Percentiles rank a stretch among this genome's conserved stretches.
Conservation (phyloP, 2,113 vertebrate genomes). For the Fukomys damarensis region DNA sequence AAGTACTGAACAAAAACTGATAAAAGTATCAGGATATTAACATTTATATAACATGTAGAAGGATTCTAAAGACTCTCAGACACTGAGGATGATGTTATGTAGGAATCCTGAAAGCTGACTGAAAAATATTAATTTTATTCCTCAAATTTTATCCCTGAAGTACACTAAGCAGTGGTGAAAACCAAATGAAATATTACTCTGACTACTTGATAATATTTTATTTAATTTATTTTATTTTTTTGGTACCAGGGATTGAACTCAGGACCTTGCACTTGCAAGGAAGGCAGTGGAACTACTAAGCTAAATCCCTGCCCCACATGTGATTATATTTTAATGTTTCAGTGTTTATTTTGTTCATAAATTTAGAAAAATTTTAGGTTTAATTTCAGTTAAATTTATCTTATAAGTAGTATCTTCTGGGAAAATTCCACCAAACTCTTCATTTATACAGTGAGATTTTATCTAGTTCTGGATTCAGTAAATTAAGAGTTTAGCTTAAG, state of each 20-base stretch:
- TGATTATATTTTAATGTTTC: slow-evolving; percentile 52
- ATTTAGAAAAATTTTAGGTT: slow-evolving; percentile 18
- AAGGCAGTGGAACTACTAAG: no score
- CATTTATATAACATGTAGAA: neutral
- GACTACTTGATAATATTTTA: slow-evolving; percentile 52
- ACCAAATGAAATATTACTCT: slow-evolving; percentile 21
- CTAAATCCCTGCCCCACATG: no score
- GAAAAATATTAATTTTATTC: slow-evolving; percentile 52
- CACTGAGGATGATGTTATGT: slow-evolving; percentile 25
- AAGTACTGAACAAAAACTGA: slow-evolving; percentile 56
- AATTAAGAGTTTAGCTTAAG: slow-evolving; percentile 31
- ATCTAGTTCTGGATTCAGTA: neutral
- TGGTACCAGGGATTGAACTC: no score
- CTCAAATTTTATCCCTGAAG: slow-evolving; percentile 46
- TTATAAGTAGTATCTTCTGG: slow-evolving; percentile 39
- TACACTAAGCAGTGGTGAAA: slow-evolving; percentile 21
- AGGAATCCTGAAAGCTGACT: neutral
- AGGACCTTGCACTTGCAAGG: no score
- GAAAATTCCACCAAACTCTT: slow-evolving; percentile 23
- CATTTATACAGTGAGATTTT: neutral
- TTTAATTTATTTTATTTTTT: no score
- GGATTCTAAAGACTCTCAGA: slow-evolving; percentile 46
- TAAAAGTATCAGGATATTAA: neutral
- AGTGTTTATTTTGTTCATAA: slow-evolving; percentile 46
- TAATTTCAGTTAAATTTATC: slow-evolving; percentile 56